Evolutionary conservation across 2,113 vertebrate species (phyloP), one percentile per base, ranked within the genome.

Genomic region (Alethe diademata): DNA sequence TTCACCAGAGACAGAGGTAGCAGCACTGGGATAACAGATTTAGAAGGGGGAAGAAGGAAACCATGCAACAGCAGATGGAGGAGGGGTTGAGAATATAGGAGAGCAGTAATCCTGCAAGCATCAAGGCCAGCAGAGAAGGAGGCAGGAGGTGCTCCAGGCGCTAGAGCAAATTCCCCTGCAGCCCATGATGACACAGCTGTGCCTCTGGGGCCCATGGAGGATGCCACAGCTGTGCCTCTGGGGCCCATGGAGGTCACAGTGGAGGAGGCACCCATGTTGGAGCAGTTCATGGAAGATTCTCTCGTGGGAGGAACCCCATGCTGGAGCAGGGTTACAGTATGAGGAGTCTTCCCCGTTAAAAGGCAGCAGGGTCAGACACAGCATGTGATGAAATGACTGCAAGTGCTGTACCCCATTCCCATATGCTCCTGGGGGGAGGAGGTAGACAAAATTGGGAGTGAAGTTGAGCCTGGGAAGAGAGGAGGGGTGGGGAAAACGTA

Each of bases 171-270:
- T n/a, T 60, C 16, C 38, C 11, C 23, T 29, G 28, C 36, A 45
- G 33, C 12, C 33, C 6, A 0, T 6, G 8, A 10, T 58, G 75
- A 51, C 1, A 1, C 18, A 43, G 35, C 22, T 50, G 14, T 43
- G 22, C 13, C 18, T 16, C 31, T 31, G 43, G 12, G 15, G 33
- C 12, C 33, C 6, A 0, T 6, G 8, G 40, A 40, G 40, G 38
- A 10, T 58, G 75, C 43, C 1, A 1, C 18, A 43, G 35, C 22
- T 50, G 14, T 43, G 22, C 12, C 18, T 16, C 31, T 35, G 43
- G 14, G 15, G 26, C 31, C 51, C 18, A 3, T 5, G 17, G 35
- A 57, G 18, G 26, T 28, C 26, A 33, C 0, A 0, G 22, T 9
- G 23, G 26, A 43, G 18, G 51, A 73, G 58, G 23, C 51, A 33